Base-by-base conservation (phyloP, 1,140 invertebrate species). In the Hormaphis cornu region DNA sequence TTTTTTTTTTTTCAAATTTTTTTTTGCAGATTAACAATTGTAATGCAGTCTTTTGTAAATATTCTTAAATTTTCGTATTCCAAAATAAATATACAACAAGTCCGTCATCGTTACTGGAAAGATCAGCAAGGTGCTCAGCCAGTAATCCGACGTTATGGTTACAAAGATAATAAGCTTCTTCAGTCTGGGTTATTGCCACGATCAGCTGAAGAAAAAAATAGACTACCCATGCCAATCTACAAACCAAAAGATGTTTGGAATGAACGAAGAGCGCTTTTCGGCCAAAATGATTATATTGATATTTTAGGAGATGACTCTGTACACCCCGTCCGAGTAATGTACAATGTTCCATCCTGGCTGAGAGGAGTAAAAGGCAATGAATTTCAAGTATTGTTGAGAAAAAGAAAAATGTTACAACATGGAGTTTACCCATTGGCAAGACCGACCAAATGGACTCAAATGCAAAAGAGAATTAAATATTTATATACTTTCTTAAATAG, bases 221-320 rank as follows among this genome's bases (percentile, higher is more conserved):
- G 86, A 10, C 14, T 71, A n/a, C 82, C 85, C 14, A 83, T 91
- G 74, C 87, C 87, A 3, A 76, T 83, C 35, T 92, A 91, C 79
- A 74, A 82, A 71, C 89, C 89, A 1, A 83, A 80, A 73, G 83
- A 93, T 79, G 70, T 75, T 1, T 97, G 93, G 93, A 75, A 76
- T 10, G 80, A 86, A 73, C 87, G 86, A 73, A 83, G 83, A 76
- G 91, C 92, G 10, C 75, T 93, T 0, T 95, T 92, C 81, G 94
- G 94, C 1, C 93, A 97, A 77, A 97, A 97, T 82, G 94, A 97
- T 80, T 97, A 96, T 75, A 96, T 97, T 66, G 93, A 97, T 79
- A 95, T 97, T 59, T 80, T 97, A 30, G 93, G 93, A 2, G 85
- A 87, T 76, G 87, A 88, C 54, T 82, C 83, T 10, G 72, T 97